phyloP scores from a whole-genome alignment of 2,888 invertebrate genomes.

The Pecten maximus region DNA sequence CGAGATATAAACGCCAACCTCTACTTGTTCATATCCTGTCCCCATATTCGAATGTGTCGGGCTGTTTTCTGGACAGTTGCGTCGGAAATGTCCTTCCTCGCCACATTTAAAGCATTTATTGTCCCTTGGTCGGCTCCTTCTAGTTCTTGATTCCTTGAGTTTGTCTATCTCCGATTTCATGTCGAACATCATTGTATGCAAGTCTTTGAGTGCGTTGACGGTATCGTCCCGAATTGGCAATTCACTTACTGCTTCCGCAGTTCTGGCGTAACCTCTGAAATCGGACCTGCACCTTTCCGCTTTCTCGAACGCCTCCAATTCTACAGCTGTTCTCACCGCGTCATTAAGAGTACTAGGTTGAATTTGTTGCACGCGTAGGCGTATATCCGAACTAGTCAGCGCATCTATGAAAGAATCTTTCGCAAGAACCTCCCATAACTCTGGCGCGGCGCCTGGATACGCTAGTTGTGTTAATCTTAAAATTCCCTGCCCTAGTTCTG shows the following conservation, averaged over 20 bases:
- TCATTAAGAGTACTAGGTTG: slow-evolving; percentile 19
- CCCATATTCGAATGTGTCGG: neutral
- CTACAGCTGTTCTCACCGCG: slow-evolving; percentile 35
- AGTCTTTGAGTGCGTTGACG: neutral
- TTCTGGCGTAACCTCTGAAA: neutral
- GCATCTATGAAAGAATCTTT: slow-evolving; percentile 34
- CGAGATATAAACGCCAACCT: neutral
- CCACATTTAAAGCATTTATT: too few species aligned
- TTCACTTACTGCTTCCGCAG: neutral
- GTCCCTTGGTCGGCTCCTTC: neutral
- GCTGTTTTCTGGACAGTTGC: too few species aligned
- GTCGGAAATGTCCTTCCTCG: too few species aligned
- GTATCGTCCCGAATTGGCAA: neutral
- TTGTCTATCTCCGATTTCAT: too few species aligned
- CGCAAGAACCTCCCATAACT: too few species aligned
- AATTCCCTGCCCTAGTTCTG: neutral
- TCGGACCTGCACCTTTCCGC: too few species aligned
- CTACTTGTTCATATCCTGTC: neutral
- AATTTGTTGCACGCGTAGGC: neutral
- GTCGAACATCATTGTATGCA: too few species aligned
- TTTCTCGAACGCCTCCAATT: slow-evolving; percentile 35
- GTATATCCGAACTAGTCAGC: neutral
- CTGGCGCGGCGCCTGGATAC: neutral
- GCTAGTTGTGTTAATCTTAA: neutral
- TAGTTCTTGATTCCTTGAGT: neutral